Evolutionary conservation across 1,140 invertebrate genomes (phyloP), one percentile per base, ranked within the genome.

Genomic region (Acromyrmex charruanus): DNA sequence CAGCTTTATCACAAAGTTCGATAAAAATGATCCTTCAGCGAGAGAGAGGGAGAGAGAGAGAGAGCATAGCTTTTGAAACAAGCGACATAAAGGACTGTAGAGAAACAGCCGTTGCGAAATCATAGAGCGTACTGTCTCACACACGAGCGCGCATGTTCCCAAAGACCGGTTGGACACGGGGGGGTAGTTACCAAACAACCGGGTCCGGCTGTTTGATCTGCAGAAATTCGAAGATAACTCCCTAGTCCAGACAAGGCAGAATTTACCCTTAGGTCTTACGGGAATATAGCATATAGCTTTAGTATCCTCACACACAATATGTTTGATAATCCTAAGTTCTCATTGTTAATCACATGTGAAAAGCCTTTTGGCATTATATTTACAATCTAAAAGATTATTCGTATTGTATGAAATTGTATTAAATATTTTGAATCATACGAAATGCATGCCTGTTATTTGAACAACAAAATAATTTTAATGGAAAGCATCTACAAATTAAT

Each of bases 141-240:
- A 49, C 53, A 16, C 28, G 25, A n/a, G 69, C 35, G 69, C 80
- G 39, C 69, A 14, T 61, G 16, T 61, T 84, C n/a, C 55, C 80
- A 82, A 72, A 82, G 80, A 61, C 53, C 53, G 53, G 21, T 44
- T 55, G 80, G 53, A 49, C 35, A 82, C 3, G 44, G 39, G 7
- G 39, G 77, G 77, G 61, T n/a, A 74, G 55, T 74, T 49, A 63
- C 55, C 28, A 74, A 74, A 84, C 55, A 72, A 82, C 68, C 39
- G 58, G 39, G 68, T 49, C 25, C 55, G 69, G 25, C 18, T 58
- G 80, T 84, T 75, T 84, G 80, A 84, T 84, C 39, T 75, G 55
- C 69, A 74, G 80, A 84, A 84, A 74, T 84, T 84, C 55, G 39
- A 84, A 61, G 69, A 84, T 74, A 84, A 84, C 55, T 61, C 55